Conservation (phyloP, 2,797 vertebrate species). For the Sphenodon punctatus region DNA sequence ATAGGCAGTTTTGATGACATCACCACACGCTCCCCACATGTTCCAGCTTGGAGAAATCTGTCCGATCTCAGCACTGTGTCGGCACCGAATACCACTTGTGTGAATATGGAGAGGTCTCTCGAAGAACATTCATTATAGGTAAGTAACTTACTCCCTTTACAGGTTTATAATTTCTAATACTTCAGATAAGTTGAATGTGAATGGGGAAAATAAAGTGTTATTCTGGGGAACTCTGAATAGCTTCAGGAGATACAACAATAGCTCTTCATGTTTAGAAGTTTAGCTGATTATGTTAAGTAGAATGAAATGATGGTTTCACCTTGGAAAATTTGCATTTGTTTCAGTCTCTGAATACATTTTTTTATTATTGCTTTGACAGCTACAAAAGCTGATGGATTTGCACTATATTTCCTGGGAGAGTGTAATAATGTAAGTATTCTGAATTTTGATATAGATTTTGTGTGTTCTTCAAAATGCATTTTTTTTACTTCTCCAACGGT, state of each 20-base stretch:
- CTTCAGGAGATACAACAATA: not conserved
- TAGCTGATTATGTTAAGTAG: conserved; percentile 1
- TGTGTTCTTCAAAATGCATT: not conserved
- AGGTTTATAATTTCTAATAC: not conserved
- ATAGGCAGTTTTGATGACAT: too few species aligned
- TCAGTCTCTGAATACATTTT: conserved; percentile 41
- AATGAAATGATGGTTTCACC: conserved; percentile 10
- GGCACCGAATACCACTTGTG: too few species aligned
- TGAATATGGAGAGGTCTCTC: too few species aligned
- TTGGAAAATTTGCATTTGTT: not conserved
- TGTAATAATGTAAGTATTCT: conserved; percentile 96
- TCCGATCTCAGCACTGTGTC: too few species aligned
- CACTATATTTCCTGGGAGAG: conserved; percentile 99
- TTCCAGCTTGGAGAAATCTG: too few species aligned
- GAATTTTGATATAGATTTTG: conserved; percentile 34
- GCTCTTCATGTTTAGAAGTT: not conserved
- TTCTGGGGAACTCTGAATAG: not conserved
- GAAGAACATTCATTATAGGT: too few species aligned
- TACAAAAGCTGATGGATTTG: conserved; percentile 98
- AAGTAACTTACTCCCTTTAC: too few species aligned
- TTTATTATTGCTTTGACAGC: conserved; percentile 81
- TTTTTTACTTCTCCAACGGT: not conserved
- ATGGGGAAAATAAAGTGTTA: not conserved
- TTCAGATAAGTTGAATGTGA: not conserved
- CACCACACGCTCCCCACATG: too few species aligned